These are phyloP conservation scores for Dichetophora obliterata DNA, from an alignment of 2,888 invertebrate genomes.

Conservation along the genomic window DNA sequence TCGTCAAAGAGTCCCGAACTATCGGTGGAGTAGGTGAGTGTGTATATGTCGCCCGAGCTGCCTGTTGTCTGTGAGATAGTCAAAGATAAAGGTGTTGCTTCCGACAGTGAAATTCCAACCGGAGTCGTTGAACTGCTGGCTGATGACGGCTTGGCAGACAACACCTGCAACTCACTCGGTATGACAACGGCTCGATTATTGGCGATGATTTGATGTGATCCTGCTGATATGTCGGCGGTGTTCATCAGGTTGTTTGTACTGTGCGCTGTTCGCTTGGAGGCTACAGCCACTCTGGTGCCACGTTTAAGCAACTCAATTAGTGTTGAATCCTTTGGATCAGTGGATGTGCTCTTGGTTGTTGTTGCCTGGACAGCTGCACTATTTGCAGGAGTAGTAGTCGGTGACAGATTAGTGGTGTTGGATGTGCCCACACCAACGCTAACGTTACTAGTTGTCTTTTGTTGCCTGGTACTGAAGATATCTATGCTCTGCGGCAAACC, in stretches of 20 bases:
- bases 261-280: slow-evolving; percentile 75
- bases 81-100: slow-evolving; percentile 66
- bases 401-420: slow-evolving; percentile 55
- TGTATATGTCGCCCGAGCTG: slow-evolving; percentile 73
- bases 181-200: slow-evolving; percentile 68
- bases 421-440: slow-evolving; percentile 61
- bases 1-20: slow-evolving; percentile 74
- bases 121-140: slow-evolving; percentile 42
- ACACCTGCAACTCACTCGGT: slow-evolving; percentile 64
- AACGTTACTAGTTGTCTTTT: slow-evolving; percentile 58
- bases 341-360: slow-evolving; percentile 67
- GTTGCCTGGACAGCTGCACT: slow-evolving; percentile 56
- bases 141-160: slow-evolving; percentile 56
- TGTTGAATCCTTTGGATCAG: slow-evolving; percentile 78
- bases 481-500: slow-evolving; percentile 64
- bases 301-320: slow-evolving; percentile 83
- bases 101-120: slow-evolving; percentile 59
- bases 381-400: slow-evolving; percentile 53
- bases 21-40: slow-evolving; percentile 73
- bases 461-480: slow-evolving; percentile 61
- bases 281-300: slow-evolving; percentile 78
- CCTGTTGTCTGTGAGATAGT: slow-evolving; percentile 65
- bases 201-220: slow-evolving; percentile 71
- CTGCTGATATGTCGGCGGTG: slow-evolving; percentile 14
- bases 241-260: slow-evolving; percentile 58